phyloP scores from a whole-genome alignment of 2,888 invertebrate species.

The Eupeodes latifasciatus region DNA sequence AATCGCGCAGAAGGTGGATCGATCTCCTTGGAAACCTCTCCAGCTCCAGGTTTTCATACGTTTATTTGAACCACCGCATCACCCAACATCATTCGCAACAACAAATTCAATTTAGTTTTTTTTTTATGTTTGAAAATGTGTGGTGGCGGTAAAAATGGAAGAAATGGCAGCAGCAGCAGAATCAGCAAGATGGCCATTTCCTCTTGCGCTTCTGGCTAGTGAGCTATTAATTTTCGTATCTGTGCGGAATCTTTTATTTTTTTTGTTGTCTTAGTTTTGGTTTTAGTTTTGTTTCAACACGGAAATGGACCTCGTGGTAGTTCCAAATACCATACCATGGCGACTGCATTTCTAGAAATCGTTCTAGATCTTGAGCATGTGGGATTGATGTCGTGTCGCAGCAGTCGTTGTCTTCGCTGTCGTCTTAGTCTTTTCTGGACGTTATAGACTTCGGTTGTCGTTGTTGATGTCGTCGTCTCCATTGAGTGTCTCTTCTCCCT shows the following conservation, averaged over 20 bases:
- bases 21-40: constrained; percentile 63
- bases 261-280: constrained; percentile 11
- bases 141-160: constrained; percentile 39
- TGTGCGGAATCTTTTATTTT: constrained; percentile 19
- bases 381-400: constrained; percentile 75
- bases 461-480: constrained; percentile 44
- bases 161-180: constrained; percentile 48
- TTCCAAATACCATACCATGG: constrained; percentile 75
- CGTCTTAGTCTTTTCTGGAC: constrained; percentile 43
- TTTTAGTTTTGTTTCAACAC: constrained; percentile 47
- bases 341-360: constrained; percentile 74
- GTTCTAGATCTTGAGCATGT: constrained; percentile 75
- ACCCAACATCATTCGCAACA: not conserved
- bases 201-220: constrained; percentile 74
- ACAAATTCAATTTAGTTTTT: constrained; percentile 18
- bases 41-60: constrained; percentile 38
- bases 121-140: constrained; percentile 3
- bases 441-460: constrained; percentile 41
- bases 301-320: constrained; percentile 73
- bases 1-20: constrained; percentile 74
- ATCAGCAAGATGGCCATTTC: constrained; percentile 71
- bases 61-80: not conserved
- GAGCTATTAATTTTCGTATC: constrained; percentile 76
- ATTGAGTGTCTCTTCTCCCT: constrained; percentile 26
- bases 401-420: constrained; percentile 53